phyloP scores from a whole-genome alignment of 2,113 vertebrate genomes.

The Phylloscopus trochilus region DNA sequence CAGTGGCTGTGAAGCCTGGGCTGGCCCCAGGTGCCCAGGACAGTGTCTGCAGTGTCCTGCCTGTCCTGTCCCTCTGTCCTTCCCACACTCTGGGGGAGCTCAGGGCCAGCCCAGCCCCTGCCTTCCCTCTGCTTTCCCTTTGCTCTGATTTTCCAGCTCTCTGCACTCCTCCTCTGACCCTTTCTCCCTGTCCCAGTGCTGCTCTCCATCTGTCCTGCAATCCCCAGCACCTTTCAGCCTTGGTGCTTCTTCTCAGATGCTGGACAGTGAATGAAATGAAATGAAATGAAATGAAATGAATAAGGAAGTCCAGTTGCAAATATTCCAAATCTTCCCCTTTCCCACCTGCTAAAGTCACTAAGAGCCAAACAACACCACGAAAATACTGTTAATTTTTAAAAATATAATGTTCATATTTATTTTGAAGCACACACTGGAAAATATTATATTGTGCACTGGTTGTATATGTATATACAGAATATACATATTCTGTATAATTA shows the following conservation, averaged over 20 bases:
- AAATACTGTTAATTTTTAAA: background rate
- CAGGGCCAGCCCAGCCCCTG: background rate
- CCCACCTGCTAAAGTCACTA: background rate
- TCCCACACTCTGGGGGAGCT: background rate
- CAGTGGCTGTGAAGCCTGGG: background rate
- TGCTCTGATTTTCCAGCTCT: background rate
- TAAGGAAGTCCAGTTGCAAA: background rate
- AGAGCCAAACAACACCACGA: background rate
- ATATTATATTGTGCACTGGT: too few relatives aligned
- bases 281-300: background rate
- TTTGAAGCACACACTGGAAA: background rate
- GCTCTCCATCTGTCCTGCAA: background rate
- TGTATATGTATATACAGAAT: too few relatives aligned
- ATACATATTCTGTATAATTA: background rate
- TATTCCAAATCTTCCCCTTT: background rate
- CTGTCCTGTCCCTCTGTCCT: background rate
- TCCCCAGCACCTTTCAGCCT: background rate
- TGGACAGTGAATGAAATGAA: background rate
- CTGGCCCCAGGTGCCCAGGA: background rate
- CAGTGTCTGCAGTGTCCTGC: background rate
- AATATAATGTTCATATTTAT: background rate
- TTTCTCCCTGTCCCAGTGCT: background rate
- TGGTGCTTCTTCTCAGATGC: background rate
- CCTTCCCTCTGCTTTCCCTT: background rate
- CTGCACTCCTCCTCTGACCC: background rate